A percentile compares a stretch with the other conserved stretches of the same genome.
These are phyloP conservation scores for Petrocephalus sullivani DNA, from an alignment of 2,797 vertebrate species.

Conservation along the genomic window DNA sequence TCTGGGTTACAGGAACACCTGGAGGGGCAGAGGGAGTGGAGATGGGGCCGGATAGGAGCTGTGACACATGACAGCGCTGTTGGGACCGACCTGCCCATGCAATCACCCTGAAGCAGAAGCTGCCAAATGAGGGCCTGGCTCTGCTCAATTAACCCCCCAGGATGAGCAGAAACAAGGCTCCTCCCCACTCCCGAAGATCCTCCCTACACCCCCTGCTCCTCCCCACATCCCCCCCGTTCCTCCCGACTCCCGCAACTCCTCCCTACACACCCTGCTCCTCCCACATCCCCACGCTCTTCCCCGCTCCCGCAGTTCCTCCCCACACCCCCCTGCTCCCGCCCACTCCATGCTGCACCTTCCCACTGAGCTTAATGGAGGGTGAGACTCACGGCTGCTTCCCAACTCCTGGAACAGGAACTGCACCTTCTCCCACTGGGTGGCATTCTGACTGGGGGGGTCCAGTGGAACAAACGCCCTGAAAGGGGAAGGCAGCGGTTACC, in stretches of 20 bases:
- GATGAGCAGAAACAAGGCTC: not conserved
- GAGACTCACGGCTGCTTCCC: constrained; percentile 86
- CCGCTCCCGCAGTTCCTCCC: too few relatives aligned
- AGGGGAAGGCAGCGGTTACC: not conserved
- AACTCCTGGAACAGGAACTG: constrained; percentile 89
- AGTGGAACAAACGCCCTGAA: constrained; percentile 87
- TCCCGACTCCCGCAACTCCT: too few relatives aligned
- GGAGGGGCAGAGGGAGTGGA: not conserved
- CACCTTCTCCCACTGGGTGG: constrained; percentile 94
- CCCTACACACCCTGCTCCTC: too few relatives aligned
- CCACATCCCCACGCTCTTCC: not conserved
- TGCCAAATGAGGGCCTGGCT: not conserved
- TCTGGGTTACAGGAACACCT: not conserved
- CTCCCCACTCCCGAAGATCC: not conserved
- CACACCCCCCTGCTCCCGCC: too few relatives aligned
- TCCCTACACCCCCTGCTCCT: not conserved
- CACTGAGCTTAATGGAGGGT: not conserved
- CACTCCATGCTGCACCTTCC: not conserved
- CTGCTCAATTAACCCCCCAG: not conserved
- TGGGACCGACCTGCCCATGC: not conserved
- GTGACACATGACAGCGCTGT: not conserved
- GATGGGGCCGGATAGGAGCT: not conserved
- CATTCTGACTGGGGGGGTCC: constrained; percentile 76
- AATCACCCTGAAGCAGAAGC: not conserved
- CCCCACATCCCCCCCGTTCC: not conserved